These are phyloP conservation scores for Connochaetes taurinus DNA, from an alignment of 2,113 vertebrate species.

Conservation along the genomic window DNA sequence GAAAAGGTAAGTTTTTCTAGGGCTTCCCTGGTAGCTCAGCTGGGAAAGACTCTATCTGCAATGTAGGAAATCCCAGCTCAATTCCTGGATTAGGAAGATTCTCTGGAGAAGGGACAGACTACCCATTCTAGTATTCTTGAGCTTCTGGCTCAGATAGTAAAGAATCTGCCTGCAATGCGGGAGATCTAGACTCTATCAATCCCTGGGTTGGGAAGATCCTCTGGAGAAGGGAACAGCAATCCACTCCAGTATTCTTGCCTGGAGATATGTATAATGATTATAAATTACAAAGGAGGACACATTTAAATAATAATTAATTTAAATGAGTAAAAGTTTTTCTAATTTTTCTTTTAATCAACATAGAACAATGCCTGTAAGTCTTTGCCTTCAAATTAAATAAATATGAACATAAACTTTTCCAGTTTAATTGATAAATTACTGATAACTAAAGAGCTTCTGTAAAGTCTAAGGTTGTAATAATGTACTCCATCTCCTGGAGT, in stretches of 20 bases:
- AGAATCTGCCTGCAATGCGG: neutral
- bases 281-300: neutral
- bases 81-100: neutral
- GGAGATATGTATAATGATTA: neutral
- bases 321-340: neutral
- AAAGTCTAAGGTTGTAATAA: slow-evolving; percentile 14
- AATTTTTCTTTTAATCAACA: neutral
- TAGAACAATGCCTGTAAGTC: neutral
- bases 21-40: neutral
- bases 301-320: neutral
- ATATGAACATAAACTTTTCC: neutral
- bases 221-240: neutral
- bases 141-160: neutral
- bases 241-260: neutral
- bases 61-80: neutral
- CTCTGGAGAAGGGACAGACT: neutral
- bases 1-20: neutral
- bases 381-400: neutral
- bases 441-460: neutral
- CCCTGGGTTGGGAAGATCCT: neutral
- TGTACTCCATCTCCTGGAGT: neutral
- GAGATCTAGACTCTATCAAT: neutral
- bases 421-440: neutral
- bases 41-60: neutral
- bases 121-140: neutral